Percentiles rank a stretch among this genome's conserved stretches.
phyloP scores from a whole-genome alignment of 64 coral and sea anemone species.

The Porites lutea region DNA sequence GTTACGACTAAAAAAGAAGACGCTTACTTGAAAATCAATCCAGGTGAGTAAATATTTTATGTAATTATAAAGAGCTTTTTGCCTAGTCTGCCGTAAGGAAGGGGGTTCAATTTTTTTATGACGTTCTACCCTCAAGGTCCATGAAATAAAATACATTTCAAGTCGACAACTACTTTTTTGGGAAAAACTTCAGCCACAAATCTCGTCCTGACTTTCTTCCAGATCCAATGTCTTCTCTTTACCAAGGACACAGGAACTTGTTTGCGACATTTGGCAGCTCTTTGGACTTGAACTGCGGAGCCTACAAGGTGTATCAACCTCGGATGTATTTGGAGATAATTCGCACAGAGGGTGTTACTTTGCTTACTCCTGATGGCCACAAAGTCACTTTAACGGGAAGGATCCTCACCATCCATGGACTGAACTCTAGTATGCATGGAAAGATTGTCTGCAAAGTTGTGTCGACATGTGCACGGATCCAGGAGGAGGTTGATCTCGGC shows the following conservation, averaged over 20 bases:
- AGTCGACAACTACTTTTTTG: too few relatives aligned
- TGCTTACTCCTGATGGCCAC: conserved; percentile 7
- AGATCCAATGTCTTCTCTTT: conserved; percentile 24
- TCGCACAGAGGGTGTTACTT: conserved; percentile 12
- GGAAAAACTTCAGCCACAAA: too few relatives aligned
- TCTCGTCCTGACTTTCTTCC: neutral
- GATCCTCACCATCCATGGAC: conserved; percentile 38
- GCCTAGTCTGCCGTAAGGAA: neutral
- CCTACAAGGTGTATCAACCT: conserved; percentile 24
- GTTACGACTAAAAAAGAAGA: conserved; percentile 39
- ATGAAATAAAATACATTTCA: too few relatives aligned
- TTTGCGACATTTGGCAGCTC: conserved; percentile 53
- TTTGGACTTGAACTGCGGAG: conserved; percentile 55
- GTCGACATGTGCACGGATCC: conserved; percentile 29
- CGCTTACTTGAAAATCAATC: conserved; percentile 27
- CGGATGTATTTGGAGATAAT: conserved; percentile 40
- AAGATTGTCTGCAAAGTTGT: conserved; percentile 53
- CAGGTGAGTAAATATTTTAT: conserved; percentile 22
- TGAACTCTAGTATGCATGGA: conserved; percentile 28
- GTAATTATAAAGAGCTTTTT: neutral
- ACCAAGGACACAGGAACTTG: conserved; percentile 28
- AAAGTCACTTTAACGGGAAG: conserved; percentile 17
- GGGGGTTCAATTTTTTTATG: too few relatives aligned
- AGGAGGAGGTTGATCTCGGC: conserved; percentile 33
- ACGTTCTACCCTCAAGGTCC: too few relatives aligned